phyloP scores from a whole-genome alignment of 92 coral and sea anemone genomes.

The Zoanthus gigantus region DNA sequence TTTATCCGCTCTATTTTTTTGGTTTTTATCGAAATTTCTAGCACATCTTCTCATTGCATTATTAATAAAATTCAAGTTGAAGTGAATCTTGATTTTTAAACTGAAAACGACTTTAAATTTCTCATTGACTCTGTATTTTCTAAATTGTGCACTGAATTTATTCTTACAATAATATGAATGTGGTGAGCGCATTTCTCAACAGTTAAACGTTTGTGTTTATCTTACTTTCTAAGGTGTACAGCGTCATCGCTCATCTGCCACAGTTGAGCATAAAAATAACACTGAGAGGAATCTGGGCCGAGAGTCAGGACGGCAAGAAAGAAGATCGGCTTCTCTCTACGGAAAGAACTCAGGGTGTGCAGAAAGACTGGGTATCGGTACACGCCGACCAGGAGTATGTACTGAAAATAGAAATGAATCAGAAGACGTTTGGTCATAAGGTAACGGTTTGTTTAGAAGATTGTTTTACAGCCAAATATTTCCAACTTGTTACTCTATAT shows the following conservation, averaged over 20 bases:
- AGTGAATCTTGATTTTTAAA: too few species aligned
- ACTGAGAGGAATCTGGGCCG: slow-evolving; percentile 97
- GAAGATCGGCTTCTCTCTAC: slow-evolving; percentile 67
- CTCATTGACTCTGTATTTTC: too few species aligned
- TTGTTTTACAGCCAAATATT: too few species aligned
- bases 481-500: too few species aligned
- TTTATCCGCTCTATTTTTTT: too few species aligned
- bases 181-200: not conserved
- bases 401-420: slow-evolving; percentile 65
- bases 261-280: slow-evolving; percentile 62
- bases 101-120: too few species aligned
- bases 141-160: too few species aligned
- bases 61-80: too few species aligned
- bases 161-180: not conserved
- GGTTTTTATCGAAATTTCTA: too few species aligned
- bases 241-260: slow-evolving; percentile 80
- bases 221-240: slow-evolving; percentile 58
- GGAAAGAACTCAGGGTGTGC: slow-evolving; percentile 63
- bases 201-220: not conserved
- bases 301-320: slow-evolving; percentile 69
- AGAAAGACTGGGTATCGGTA: slow-evolving; percentile 88
- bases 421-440: slow-evolving; percentile 51
- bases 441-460: not conserved
- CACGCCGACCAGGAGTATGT: slow-evolving; percentile 99
- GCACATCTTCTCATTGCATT: too few species aligned